Percentiles rank a stretch among this genome's conserved stretches.
Evolutionary conservation across 2,888 invertebrate genomes (phyloP).

Genomic region (Mayetiola destructor): DNA sequence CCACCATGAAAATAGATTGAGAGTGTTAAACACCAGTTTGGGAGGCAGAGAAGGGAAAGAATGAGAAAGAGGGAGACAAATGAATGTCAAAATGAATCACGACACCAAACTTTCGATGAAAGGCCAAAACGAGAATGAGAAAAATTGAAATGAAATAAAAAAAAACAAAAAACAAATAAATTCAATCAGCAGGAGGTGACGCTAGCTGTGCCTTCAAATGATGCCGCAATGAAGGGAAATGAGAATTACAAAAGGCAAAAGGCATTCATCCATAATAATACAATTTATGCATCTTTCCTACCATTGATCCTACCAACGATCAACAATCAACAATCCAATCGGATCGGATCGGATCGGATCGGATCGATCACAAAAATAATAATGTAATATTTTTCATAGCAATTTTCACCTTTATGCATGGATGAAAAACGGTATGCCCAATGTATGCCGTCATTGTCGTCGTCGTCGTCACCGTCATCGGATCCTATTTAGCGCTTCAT

Average conservation of each 20-base stretch:
- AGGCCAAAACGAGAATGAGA: background rate
- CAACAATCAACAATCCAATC: too few relatives aligned
- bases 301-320: background rate
- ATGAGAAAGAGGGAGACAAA: background rate
- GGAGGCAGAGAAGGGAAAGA: background rate
- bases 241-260: background rate
- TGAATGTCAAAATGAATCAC: background rate
- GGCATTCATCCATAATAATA: background rate
- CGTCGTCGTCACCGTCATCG: background rate
- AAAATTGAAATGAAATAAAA: background rate
- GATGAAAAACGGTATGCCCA: background rate
- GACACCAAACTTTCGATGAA: too few relatives aligned
- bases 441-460: background rate
- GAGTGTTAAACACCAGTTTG: too few relatives aligned
- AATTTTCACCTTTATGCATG: background rate
- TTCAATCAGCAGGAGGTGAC: slow-evolving; percentile 1
- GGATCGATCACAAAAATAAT: too few relatives aligned
- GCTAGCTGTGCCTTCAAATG: background rate
- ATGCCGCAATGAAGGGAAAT: background rate
- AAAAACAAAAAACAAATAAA: background rate
- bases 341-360: too few relatives aligned
- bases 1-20: background rate
- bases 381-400: background rate
- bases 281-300: background rate
- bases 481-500: background rate